Evolutionary conservation across 2,797 vertebrate species (phyloP), one percentile per base, ranked within the genome.

Genomic region (Ctenopoma multispine): DNA sequence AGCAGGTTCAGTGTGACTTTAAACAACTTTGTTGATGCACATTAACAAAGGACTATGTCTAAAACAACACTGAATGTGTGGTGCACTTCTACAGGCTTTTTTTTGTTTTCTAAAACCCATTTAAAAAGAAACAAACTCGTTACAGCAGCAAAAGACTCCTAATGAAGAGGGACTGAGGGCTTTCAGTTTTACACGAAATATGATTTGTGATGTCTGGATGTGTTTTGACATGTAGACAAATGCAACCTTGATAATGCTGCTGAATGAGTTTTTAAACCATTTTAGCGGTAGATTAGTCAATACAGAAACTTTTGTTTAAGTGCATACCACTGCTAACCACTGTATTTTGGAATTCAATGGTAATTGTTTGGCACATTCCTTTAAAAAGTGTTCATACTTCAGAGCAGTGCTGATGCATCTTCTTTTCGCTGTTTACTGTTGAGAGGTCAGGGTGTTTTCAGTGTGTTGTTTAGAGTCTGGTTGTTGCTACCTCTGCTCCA

Each of bases 361-460:
- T 59, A 50, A 77, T 86, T 87, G 81, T 85, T 77, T 73, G 31
- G 29, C 31, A 62, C 83, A 90, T 90, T 90, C 87, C 89, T 86
- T 61, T 9, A 36, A 82, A 80, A 70, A 57, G 81, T 54, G 43
- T 41, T 64, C 47, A 63, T 74, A 69, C 79, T 77, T 85, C 80
- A 87, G 78, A 69, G 58, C 75, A 65, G 65, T 60, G 34, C 64
- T 64, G 53, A 69, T 81, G 58, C 62, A 58, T 79, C 70, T 74
- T 84, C 72, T 81, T 84, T 92, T 83, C 85, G 88, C 88, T 88
- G 84, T 93, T 92, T 87, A 84, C 86, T 89, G 88, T 93, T 92
- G 81, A 81, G 73, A 78, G 82, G 81, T 86, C 69, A 72, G 53
- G 44, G 71, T 76, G 87, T 83, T 89, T 89, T 91, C 77, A 81